Evolutionary conservation across 2,797 vertebrate genomes (phyloP).

Genomic region (Gastrophryne carolinensis): DNA sequence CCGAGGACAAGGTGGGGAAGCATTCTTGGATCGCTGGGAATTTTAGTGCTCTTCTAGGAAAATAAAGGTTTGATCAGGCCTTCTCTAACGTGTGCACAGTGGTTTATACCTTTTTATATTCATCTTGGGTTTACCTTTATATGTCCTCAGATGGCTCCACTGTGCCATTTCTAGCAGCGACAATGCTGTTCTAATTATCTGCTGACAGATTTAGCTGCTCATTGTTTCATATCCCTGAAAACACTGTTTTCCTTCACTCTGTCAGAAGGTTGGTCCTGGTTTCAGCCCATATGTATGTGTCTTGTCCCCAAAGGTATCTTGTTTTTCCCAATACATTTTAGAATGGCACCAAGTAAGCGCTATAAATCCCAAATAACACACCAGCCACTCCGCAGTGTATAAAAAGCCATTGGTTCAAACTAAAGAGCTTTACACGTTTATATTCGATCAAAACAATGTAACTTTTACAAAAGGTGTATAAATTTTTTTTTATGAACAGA

Average conservation of each 20-base stretch:
- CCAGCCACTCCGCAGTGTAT: neutral
- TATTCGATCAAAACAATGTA: too few species aligned
- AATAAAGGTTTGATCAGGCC: too few species aligned
- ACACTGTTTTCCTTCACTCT: slow-evolving; percentile 10
- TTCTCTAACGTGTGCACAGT: too few species aligned
- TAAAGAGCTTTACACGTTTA: too few species aligned
- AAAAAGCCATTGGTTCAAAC: too few species aligned
- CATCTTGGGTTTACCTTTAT: too few species aligned
- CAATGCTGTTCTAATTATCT: neutral
- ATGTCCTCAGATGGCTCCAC: neutral
- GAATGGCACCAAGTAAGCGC: neutral
- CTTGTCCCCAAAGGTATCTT: slow-evolving; percentile 39
- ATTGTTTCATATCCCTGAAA: neutral
- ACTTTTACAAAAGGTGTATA: too few species aligned
- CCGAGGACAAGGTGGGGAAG: too few species aligned
- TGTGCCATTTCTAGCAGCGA: neutral
- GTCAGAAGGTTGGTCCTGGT: slow-evolving; percentile 39
- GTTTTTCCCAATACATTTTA: slow-evolving; percentile 42
- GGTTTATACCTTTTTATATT: too few species aligned
- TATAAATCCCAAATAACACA: slow-evolving; percentile 17
- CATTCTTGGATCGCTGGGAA: too few species aligned
- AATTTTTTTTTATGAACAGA: too few species aligned
- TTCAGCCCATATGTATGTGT: slow-evolving; percentile 5
- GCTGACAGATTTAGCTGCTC: slow-evolving; percentile 10
- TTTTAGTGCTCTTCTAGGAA: too few species aligned